phyloP scores from a whole-genome alignment of 2,797 vertebrate species.

The Danionella dracula region DNA sequence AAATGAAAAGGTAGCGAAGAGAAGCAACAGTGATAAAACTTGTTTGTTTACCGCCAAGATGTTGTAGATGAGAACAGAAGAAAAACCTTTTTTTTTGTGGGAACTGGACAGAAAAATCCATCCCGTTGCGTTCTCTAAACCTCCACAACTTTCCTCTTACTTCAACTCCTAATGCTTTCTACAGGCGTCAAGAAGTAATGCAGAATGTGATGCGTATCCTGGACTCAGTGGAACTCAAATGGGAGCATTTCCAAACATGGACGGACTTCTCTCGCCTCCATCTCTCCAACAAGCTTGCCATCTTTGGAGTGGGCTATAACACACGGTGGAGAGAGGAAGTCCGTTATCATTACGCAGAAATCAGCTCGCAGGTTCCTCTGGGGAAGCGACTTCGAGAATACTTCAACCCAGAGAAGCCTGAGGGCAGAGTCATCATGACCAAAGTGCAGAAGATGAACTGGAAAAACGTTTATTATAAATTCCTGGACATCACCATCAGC shows the following conservation, averaged over 20 bases:
- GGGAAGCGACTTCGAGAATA: conserved; percentile 94
- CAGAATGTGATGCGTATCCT: conserved; percentile 91
- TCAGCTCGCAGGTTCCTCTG: conserved; percentile 94
- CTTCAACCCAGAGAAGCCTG: conserved; percentile 94
- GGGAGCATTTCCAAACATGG: conserved; percentile 98
- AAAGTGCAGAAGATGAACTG: conserved; percentile 99
- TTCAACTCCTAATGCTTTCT: conserved; percentile 6
- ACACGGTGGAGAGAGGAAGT: conserved; percentile 96
- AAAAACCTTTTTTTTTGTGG: too few species aligned
- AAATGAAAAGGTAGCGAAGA: too few species aligned
- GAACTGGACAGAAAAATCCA: too few species aligned
- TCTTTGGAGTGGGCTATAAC: conserved; percentile 95
- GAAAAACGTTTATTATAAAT: conserved; percentile 98
- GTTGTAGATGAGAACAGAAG: too few species aligned
- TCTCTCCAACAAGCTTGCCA: conserved; percentile 96
- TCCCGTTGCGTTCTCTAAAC: too few species aligned
- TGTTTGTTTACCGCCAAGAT: too few species aligned
- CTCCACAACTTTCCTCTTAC: not conserved
- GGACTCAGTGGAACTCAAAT: conserved; percentile 92
- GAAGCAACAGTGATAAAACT: too few species aligned
- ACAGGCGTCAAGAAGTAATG: conserved; percentile 87
- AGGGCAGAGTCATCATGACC: conserved; percentile 90
- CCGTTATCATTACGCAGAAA: conserved; percentile 93
- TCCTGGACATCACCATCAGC: conserved; percentile 95
- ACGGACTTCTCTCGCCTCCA: conserved; percentile 94